These are phyloP conservation scores for Rhagophthalmus giganteus DNA, from an alignment of 2,888 invertebrate genomes.

Conservation along the genomic window DNA sequence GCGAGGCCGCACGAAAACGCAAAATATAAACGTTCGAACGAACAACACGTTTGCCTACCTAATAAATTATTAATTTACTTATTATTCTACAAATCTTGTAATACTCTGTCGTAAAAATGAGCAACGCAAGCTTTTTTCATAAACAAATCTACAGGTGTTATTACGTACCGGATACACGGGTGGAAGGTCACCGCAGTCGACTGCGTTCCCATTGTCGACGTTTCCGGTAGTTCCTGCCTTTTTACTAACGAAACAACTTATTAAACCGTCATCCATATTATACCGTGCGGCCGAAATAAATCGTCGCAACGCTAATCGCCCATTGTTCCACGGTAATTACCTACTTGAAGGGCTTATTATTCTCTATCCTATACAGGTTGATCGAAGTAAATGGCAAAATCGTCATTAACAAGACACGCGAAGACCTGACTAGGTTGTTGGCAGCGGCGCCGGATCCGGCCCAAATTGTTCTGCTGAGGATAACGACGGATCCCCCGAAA, in stretches of 20 bases:
- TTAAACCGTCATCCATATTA: slow-evolving; percentile 5
- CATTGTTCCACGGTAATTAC: no score
- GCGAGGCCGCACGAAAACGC: no score
- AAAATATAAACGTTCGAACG: no score
- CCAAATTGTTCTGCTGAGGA: slow-evolving; percentile 65
- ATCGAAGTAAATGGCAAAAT: slow-evolving; percentile 81
- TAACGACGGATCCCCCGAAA: slow-evolving; percentile 33
- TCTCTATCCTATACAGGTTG: slow-evolving; percentile 64
- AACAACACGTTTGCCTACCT: no score
- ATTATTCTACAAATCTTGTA: no score
- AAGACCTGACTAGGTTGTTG: slow-evolving; percentile 70
- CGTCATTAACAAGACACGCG: slow-evolving; percentile 68
- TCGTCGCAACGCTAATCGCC: no score
- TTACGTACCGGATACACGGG: slow-evolving; percentile 48
- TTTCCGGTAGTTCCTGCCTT: slow-evolving; percentile 39
- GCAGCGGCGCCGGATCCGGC: slow-evolving; percentile 65
- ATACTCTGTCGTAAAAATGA: background rate
- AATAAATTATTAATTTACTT: no score
- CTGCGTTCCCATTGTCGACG: slow-evolving; percentile 41
- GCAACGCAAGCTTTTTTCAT: background rate
- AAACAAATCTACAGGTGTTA: slow-evolving; percentile 34
- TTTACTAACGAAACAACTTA: slow-evolving; percentile 6
- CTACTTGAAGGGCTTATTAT: no score
- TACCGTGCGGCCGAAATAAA: no score
- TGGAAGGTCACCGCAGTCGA: slow-evolving; percentile 46